Evolutionary conservation across 2,888 invertebrate genomes (phyloP).

Genomic region (Punctoribates punctum): DNA sequence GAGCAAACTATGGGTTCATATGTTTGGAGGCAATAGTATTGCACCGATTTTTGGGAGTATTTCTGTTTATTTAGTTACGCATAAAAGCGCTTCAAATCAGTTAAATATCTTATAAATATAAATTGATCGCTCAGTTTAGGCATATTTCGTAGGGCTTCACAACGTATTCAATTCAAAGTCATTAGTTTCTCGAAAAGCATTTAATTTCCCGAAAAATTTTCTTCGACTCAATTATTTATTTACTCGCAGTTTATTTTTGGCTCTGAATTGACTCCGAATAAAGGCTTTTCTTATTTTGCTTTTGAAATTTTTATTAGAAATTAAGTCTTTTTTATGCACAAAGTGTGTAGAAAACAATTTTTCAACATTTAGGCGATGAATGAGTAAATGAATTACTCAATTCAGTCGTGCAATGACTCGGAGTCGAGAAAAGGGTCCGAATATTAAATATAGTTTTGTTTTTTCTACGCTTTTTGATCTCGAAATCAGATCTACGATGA

Average conservation of each 20-base stretch:
- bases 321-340: too few species aligned
- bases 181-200: background rate
- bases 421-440: background rate
- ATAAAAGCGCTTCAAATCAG: conserved; percentile 10
- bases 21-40: background rate
- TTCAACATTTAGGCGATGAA: too few species aligned
- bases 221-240: background rate
- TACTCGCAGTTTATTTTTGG: background rate
- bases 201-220: background rate
- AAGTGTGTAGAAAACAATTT: too few species aligned
- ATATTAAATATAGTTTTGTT: background rate
- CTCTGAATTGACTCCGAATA: background rate
- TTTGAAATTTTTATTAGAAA: too few species aligned
- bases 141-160: background rate
- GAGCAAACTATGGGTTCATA: background rate
- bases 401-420: background rate
- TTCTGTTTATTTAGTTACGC: conserved; percentile 13
- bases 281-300: too few species aligned
- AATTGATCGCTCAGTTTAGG: background rate
- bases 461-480: background rate
- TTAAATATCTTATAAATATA: background rate
- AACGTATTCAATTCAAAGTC: background rate
- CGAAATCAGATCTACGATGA: too few species aligned
- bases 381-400: background rate
- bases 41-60: background rate